Conservation (phyloP, 1,140 invertebrate species). For the Microvelia longipes region DNA sequence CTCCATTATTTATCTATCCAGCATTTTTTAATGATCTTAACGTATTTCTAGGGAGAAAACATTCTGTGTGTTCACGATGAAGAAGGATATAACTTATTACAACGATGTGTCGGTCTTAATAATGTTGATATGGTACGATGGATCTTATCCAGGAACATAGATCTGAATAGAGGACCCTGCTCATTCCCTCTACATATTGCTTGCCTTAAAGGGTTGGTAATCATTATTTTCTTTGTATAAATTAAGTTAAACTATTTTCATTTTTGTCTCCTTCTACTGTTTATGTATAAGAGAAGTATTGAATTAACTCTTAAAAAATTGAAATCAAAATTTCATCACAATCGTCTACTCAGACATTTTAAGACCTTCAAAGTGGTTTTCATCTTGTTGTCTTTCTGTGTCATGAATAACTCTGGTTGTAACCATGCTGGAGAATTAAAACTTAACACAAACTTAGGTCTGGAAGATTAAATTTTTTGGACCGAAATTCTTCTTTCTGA, state of each 20-base stretch:
- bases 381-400: too few species aligned
- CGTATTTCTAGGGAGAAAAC: constrained; percentile 46
- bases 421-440: too few species aligned
- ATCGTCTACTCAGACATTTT: too few species aligned
- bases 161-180: constrained; percentile 52
- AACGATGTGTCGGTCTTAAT: constrained; percentile 53
- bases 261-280: neutral
- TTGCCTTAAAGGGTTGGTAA: constrained; percentile 48
- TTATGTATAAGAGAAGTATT: neutral
- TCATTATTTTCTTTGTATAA: constrained; percentile 3
- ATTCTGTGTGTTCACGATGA: constrained; percentile 47
- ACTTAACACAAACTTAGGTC: too few species aligned
- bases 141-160: constrained; percentile 43
- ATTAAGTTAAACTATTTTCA: too few species aligned
- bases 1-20: too few species aligned
- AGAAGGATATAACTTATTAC: constrained; percentile 53
- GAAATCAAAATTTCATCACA: too few species aligned
- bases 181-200: constrained; percentile 56
- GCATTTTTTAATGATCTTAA: too few species aligned
- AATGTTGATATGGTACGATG: constrained; percentile 52
- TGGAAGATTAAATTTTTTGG: too few species aligned
- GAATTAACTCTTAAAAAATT: neutral
- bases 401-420: too few species aligned
- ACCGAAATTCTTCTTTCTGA: too few species aligned
- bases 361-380: too few species aligned